These are phyloP conservation scores for Rhamnusium bicolor DNA, from an alignment of 2,888 invertebrate species.

Conservation along the genomic window DNA sequence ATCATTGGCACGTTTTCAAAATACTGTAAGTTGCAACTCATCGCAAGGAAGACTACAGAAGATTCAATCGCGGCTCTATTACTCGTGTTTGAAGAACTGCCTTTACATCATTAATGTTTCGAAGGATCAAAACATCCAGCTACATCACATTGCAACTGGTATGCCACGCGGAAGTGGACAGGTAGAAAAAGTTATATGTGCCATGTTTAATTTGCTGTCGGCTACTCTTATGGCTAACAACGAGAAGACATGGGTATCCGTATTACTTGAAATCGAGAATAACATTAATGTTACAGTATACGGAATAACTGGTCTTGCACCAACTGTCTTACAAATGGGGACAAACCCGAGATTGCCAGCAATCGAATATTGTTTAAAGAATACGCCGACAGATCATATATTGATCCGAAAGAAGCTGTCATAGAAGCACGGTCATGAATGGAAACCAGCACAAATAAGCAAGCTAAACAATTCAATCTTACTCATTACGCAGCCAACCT, in stretches of 20 bases:
- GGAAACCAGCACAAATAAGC: too few relatives aligned
- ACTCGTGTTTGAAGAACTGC: slow-evolving; percentile 32
- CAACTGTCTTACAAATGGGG: too few relatives aligned
- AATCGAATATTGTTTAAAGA: too few relatives aligned
- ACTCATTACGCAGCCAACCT: too few relatives aligned
- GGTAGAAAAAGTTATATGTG: neutral
- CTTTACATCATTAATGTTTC: neutral
- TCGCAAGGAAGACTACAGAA: slow-evolving; percentile 26
- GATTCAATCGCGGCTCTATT: slow-evolving; percentile 21
- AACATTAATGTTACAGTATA: too few relatives aligned
- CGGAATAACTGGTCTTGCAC: too few relatives aligned
- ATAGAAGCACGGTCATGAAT: too few relatives aligned
- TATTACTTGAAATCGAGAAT: too few relatives aligned
- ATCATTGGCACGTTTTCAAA: slow-evolving; percentile 40
- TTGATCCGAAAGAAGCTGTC: too few relatives aligned
- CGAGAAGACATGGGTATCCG: neutral
- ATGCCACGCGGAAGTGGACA: neutral
- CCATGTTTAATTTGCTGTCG: neutral
- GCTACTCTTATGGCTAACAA: neutral
- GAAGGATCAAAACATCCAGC: neutral
- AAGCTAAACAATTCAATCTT: too few relatives aligned
- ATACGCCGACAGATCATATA: too few relatives aligned
- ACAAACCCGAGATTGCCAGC: too few relatives aligned
- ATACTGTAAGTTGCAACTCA: slow-evolving; percentile 31
- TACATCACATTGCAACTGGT: slow-evolving; percentile 2